Base-by-base conservation (phyloP, 2,113 vertebrate species). In the Chroicocephalus ridibundus region DNA sequence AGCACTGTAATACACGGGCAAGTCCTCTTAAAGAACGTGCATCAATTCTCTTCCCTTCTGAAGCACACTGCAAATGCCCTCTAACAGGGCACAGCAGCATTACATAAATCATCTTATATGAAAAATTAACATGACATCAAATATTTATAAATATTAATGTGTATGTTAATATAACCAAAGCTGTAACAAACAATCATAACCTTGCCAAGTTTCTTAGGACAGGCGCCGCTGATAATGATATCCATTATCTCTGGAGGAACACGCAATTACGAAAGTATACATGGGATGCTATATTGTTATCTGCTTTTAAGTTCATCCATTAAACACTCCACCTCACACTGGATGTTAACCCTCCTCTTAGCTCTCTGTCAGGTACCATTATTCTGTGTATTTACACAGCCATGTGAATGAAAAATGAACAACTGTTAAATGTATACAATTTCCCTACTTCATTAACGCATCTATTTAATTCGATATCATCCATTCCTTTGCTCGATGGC, bases 81-180 rank as follows among this genome's bases (percentile, higher is more conserved):
- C 98, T 98, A 98, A 98, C 98, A 98, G 98, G 98, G 97, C 97
- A 98, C 77, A 94, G 92, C 89, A 97, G 97, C 97, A 96, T 98
- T 98, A 97, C 98, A 98, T 98, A 98, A 98, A 98, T 98, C 98
- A 98, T 98, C 97, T 96, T 98, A 98, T 98, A 98, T 98, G 97
- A 98, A 99, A 98, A 98, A 98, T 98, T 98, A 98, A 98, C 97
- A 98, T 98, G 98, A 98, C 98, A 98, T 99, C 97, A 98, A 98
- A 98, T 98, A 98, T 98, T 98, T 98, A 99, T 99, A 98, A 99
- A 99, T 99, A 99, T 99, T 98, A 98, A 99, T 98, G 98, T 97
- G 96, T 98, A 98, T 98, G 98, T 98, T 98, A 98, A 98, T 98
- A 98, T 98, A 98, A 98, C 98, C 98, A 98, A 98, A 98, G 98